These are phyloP conservation scores for Gymnocypris eckloni DNA, from an alignment of 2,797 vertebrate species.

Conservation along the genomic window DNA sequence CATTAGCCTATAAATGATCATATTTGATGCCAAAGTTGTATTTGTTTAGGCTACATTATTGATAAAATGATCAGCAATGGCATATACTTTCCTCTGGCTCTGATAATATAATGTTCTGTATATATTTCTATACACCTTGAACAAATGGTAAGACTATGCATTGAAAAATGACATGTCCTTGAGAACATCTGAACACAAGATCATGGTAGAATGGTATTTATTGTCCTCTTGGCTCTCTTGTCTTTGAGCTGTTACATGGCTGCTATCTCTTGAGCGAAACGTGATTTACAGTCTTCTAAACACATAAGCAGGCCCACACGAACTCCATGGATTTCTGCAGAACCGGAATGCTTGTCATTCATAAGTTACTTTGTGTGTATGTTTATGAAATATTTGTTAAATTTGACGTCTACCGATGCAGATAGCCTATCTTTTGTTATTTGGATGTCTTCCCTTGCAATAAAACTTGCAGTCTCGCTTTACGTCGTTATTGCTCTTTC, in stretches of 20 bases:
- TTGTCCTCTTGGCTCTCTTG: slow-evolving; percentile 46
- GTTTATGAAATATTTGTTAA: slow-evolving; percentile 8
- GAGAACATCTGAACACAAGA: slow-evolving; percentile 51
- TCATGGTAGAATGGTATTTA: slow-evolving; percentile 53
- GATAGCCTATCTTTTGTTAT: neutral
- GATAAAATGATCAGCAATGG: neutral
- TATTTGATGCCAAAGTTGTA: neutral
- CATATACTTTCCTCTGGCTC: neutral
- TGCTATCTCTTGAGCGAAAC: slow-evolving; percentile 49
- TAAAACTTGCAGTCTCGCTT: neutral
- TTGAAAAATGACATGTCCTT: slow-evolving; percentile 50
- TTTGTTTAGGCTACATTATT: neutral
- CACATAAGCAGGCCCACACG: slow-evolving; percentile 52
- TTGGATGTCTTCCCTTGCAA: neutral
- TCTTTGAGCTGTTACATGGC: slow-evolving; percentile 52
- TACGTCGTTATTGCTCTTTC: slow-evolving; percentile 1
- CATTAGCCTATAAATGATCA: neutral
- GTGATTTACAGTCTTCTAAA: slow-evolving; percentile 59
- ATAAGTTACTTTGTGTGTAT: neutral
- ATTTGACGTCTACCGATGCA: neutral
- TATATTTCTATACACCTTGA: slow-evolving; percentile 24
- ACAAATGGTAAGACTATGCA: slow-evolving; percentile 35
- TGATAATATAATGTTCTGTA: neutral
- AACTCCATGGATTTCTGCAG: slow-evolving; percentile 1
- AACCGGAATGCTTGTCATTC: neutral